These are phyloP conservation scores for Ischnus inquisitorius DNA, from an alignment of 2,888 invertebrate species.

Conservation along the genomic window DNA sequence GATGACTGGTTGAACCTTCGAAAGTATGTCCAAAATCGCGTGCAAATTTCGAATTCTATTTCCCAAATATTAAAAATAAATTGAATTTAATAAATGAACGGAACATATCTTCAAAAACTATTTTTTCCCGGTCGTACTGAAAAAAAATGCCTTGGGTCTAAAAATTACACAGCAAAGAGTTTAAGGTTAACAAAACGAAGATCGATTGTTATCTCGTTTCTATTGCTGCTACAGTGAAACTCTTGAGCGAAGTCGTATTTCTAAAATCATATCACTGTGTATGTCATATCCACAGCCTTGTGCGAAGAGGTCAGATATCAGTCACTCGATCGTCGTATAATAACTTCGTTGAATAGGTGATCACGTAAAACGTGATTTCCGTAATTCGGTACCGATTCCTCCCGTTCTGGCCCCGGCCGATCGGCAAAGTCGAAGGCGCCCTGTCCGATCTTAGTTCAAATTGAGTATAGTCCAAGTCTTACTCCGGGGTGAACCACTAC, in stretches of 20 bases:
- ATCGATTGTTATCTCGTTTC: background rate
- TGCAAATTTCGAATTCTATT: too few relatives aligned
- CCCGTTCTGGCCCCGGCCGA: conserved; percentile 45
- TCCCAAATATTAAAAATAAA: too few relatives aligned
- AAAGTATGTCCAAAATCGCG: too few relatives aligned
- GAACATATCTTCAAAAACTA: too few relatives aligned
- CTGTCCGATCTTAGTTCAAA: conserved; percentile 84
- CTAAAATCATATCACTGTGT: background rate
- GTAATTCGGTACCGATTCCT: conserved; percentile 80
- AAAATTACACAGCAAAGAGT: background rate
- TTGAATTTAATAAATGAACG: too few relatives aligned
- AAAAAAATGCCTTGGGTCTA: background rate
- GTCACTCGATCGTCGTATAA: conserved; percentile 77
- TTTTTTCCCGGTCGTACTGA: background rate
- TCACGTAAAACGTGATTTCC: conserved; percentile 85
- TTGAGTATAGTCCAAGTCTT: conserved; percentile 85
- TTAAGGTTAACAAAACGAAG: background rate
- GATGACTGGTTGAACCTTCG: too few relatives aligned
- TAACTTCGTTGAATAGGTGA: conserved; percentile 85
- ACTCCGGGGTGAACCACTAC: conserved; percentile 84
- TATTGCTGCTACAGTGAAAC: background rate
- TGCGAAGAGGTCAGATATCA: conserved; percentile 54
- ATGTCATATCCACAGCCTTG: background rate
- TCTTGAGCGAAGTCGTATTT: background rate
- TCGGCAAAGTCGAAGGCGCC: conserved; percentile 20